phyloP scores from a whole-genome alignment of 2,797 vertebrate species.

The Heteromormyrus szaboi region DNA sequence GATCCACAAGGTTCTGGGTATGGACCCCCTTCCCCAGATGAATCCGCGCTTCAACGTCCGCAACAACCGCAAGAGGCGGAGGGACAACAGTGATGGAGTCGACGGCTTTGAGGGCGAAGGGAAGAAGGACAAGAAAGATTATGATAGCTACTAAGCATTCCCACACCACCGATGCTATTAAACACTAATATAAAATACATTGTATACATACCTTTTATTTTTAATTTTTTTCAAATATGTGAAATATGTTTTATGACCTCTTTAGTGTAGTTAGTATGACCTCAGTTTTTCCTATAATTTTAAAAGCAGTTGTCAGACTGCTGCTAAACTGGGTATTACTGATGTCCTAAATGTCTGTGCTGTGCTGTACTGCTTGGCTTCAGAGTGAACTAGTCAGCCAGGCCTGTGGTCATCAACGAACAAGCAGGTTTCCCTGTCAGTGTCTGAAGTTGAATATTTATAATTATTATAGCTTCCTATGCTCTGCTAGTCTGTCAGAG shows the following conservation, averaged over 20 bases:
- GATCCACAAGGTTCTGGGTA: conserved; percentile 93
- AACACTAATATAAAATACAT: conserved; percentile 5
- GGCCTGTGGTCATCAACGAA: conserved; percentile 28
- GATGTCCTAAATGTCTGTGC: conserved; percentile 25
- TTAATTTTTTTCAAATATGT: conserved; percentile 17
- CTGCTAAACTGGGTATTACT: conserved; percentile 34
- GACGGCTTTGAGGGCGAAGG: conserved; percentile 96
- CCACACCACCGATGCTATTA: not conserved
- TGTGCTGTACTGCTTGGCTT: conserved; percentile 42
- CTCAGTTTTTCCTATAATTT: conserved; percentile 19
- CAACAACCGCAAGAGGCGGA: conserved; percentile 87
- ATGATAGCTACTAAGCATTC: conserved; percentile 76
- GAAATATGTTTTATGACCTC: conserved; percentile 27
- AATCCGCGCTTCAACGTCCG: conserved; percentile 89
- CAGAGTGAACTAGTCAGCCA: conserved; percentile 33
- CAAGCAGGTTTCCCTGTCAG: conserved; percentile 25
- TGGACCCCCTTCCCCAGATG: conserved; percentile 91
- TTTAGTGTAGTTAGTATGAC: conserved; percentile 32
- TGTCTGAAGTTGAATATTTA: conserved; percentile 18
- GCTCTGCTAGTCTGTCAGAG: conserved; percentile 26
- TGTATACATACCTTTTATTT: conserved; percentile 3
- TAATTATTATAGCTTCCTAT: conserved; percentile 28
- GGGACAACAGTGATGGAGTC: conserved; percentile 88
- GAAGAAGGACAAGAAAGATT: conserved; percentile 98
- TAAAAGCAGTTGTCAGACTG: conserved; percentile 27